Conservation (phyloP, 1,140 invertebrate genomes). For the Philopotamus ludificatus region DNA sequence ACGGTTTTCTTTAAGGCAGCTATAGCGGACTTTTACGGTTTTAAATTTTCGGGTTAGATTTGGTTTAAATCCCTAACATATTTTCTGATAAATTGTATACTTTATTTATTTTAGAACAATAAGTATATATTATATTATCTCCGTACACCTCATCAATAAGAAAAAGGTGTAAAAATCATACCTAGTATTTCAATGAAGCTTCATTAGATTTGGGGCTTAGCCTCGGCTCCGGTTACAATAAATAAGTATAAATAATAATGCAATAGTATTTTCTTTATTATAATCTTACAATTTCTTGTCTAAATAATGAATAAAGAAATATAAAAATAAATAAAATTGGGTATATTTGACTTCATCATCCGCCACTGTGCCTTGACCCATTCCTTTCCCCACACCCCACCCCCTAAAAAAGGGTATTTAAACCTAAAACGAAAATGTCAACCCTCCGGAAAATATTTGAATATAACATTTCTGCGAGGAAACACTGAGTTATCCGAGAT, state of each 20-base stretch:
- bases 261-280: too few species aligned
- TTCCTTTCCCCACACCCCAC: conserved; percentile 18
- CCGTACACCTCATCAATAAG: not conserved
- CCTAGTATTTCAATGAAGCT: not conserved
- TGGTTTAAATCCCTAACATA: too few species aligned
- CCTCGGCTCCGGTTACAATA: too few species aligned
- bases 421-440: conserved; percentile 42
- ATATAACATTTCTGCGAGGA: conserved; percentile 41
- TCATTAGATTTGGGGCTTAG: too few species aligned
- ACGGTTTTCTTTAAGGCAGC: too few species aligned
- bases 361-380: conserved; percentile 6
- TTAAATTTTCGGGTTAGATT: too few species aligned
- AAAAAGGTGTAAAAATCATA: not conserved
- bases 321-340: too few species aligned
- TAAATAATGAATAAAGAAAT: too few species aligned
- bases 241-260: too few species aligned
- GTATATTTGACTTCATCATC: too few species aligned
- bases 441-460: conserved; percentile 42
- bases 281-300: too few species aligned
- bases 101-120: not conserved
- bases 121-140: not conserved
- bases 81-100: not conserved
- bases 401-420: conserved; percentile 40
- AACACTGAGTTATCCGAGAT: conserved; percentile 34
- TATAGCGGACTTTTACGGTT: too few species aligned